These are phyloP conservation scores for Drosophila ogumai DNA, from an alignment of 1,140 invertebrate genomes.

Conservation along the genomic window DNA sequence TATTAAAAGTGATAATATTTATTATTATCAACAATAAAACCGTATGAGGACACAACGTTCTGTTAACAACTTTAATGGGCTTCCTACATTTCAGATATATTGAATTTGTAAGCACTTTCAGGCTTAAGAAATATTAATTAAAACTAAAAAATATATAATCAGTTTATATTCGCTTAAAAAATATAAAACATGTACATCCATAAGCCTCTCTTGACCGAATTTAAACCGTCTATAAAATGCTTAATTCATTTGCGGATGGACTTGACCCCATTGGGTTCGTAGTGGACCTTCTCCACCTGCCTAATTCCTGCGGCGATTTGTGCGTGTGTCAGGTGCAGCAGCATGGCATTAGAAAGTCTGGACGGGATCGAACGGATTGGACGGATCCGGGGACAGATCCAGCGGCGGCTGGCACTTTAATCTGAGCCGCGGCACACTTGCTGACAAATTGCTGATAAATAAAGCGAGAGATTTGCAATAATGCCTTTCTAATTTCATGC, in stretches of 20 bases:
- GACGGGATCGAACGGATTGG: conserved; percentile 11
- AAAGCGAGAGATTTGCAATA: conserved; percentile 79
- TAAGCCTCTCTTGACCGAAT: not conserved
- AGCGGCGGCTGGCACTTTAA: conserved; percentile 65
- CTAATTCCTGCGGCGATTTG: conserved; percentile 43
- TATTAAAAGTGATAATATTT: too few relatives aligned
- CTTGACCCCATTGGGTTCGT: conserved; percentile 16
- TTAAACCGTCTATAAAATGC: not conserved
- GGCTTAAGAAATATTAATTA: not conserved
- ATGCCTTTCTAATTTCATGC: conserved; percentile 83
- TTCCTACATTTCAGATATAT: too few relatives aligned
- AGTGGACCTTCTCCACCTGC: conserved; percentile 42
- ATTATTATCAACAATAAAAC: too few relatives aligned
- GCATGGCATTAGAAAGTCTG: conserved; percentile 75
- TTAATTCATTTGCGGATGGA: conserved; percentile 22
- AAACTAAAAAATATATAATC: not conserved
- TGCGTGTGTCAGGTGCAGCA: conserved; percentile 53
- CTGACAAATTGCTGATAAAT: conserved; percentile 83
- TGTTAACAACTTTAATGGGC: too few relatives aligned
- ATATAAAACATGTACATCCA: too few relatives aligned
- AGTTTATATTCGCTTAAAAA: not conserved
- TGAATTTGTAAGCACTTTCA: not conserved
- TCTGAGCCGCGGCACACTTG: conserved; percentile 77
- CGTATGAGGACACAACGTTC: too few relatives aligned
- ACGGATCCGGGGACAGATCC: conserved; percentile 10